These are phyloP conservation scores for Neodontobutis hainanensis DNA, from an alignment of 2,113 vertebrate genomes.

Conservation along the genomic window DNA sequence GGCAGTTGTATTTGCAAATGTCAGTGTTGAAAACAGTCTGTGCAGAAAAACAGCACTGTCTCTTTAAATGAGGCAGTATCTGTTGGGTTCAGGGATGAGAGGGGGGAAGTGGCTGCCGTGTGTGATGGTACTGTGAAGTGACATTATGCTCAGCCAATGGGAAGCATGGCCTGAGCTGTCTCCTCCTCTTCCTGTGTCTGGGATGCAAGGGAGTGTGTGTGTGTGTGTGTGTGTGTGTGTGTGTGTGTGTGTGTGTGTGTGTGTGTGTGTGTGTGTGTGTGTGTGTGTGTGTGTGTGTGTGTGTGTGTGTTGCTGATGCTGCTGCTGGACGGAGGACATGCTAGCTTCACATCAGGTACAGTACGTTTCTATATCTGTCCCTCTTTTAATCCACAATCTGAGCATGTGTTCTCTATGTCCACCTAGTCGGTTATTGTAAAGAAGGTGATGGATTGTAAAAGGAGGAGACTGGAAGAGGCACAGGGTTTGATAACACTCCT, in stretches of 20 bases:
- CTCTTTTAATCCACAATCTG: not conserved
- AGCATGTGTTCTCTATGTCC: not conserved
- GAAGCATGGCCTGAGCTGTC: conserved; percentile 26
- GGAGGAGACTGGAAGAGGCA: conserved; percentile 49
- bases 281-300: conserved; percentile 32
- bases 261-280: conserved; percentile 30
- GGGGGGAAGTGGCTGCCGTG: conserved; percentile 31
- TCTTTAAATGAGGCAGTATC: conserved; percentile 71
- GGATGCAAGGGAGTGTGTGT: conserved; percentile 42
- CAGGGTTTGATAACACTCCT: conserved; percentile 55
- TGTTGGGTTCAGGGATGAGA: conserved; percentile 36
- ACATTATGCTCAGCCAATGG: conserved; percentile 71
- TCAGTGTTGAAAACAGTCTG: conserved; percentile 8
- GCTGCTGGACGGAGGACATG: conserved; percentile 48
- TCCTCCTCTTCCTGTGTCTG: conserved; percentile 38
- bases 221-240: conserved; percentile 43
- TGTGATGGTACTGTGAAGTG: conserved; percentile 64
- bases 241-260: conserved; percentile 38
- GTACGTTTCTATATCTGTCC: not conserved
- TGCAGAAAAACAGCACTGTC: conserved; percentile 58
- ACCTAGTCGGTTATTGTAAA: not conserved
- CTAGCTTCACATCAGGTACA: conserved; percentile 53
- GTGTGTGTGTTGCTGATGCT: conserved; percentile 40
- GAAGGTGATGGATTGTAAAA: conserved; percentile 18
- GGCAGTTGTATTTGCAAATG: conserved; percentile 6